Evolutionary conservation across 1,140 invertebrate species (phyloP), one percentile per base, ranked within the genome.

Genomic region (Drosophila mauritiana): DNA sequence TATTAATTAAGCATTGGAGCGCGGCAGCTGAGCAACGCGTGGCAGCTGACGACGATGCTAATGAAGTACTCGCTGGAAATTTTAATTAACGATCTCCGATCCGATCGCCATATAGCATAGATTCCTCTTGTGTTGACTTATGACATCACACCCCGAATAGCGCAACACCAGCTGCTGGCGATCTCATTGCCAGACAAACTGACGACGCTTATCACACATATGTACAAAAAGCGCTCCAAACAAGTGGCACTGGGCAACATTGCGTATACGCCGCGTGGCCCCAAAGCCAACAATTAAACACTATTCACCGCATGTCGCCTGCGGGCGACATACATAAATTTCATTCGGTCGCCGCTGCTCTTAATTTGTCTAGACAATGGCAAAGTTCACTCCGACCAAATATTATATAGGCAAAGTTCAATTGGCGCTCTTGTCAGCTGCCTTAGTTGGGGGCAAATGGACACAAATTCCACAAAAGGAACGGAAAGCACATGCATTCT

Each of bases 1-100:
- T 91, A 91, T 91, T 91, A 91, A 91, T 91, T 91, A 91, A 91
- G 85, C 79, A 89, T 84, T 77, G 78, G 89, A 78, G 89, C 80
- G 73, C 59, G 73, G 53, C 72, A 55, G 73, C 62, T 59, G 63
- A 75, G 61, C 70, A 82, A 68, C 82, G 82, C 82, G 82, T 86
- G 82, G 82, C 80, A 84, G 78, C 53, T 46, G 72, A 43, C 78
- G 58, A 62, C 53, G 69, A 82, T 78, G 80, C 83, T 86, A 86
- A 86, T 86, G 83, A 86, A 86, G 83, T 86, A 88, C 83, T 88
- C 79, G 73, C 82, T 86, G 70, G 72, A 81, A 83, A 83, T 88
- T 86, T 86, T 86, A 86, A 86, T 86, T 86, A 86, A 86, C 79
- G 80, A 82, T 78, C 65, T 70, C 70, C 82, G 78, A 86, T 81